Evolutionary conservation across 2,888 invertebrate species (phyloP), one percentile per base, ranked within the genome.

Genomic region (Sinopyrophorus schimmeli): DNA sequence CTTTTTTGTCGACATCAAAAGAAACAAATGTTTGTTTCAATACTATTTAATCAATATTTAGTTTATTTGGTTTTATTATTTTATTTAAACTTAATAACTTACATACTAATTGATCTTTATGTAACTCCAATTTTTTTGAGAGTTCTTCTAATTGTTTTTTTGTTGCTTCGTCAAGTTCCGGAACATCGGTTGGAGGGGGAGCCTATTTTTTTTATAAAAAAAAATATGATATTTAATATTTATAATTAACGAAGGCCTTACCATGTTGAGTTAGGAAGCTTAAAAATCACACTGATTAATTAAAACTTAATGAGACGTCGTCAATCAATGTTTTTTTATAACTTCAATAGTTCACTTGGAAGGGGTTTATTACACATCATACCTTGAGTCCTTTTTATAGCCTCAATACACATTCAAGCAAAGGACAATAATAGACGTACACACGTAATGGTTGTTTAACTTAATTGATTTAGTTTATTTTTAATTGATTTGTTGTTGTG

Each of bases 21-120:
- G 92, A 90, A 69, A 92, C 90, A 73, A 94, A 94, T 28, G 92
- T 93, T 76, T 90, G 87, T 68, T 87, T 84, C 63, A 94, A 76
- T 75, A 93, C 93, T 94, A 68, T 16, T 14, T 30, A 5, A 16
- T 18, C 4, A 18, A 18, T 18, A 18, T 5, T 18, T 18, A 18
- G 18, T 5, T 4, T 5, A 18, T 18, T 5, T 18, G 18, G 6
- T 5, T 5, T 4, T 18, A 6, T 5, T 18, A 18, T 18, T 18
- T 18, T 6, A 6, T 18, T 96, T 76, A 94, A 94, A 50, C 89
- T 81, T 50, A 94, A 76, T 17, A 21, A 65, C 68, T 68, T 62
- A 72, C 73, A 66, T 58, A 63, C 65, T 17, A 72, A 51, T 55
- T 72, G 70, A 15, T 72, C 73, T 47, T 68, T 73, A 2, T 65